Evolutionary conservation across 2,888 invertebrate species (phyloP), one percentile per base, ranked within the genome.

Genomic region (Apoda limacodes): DNA sequence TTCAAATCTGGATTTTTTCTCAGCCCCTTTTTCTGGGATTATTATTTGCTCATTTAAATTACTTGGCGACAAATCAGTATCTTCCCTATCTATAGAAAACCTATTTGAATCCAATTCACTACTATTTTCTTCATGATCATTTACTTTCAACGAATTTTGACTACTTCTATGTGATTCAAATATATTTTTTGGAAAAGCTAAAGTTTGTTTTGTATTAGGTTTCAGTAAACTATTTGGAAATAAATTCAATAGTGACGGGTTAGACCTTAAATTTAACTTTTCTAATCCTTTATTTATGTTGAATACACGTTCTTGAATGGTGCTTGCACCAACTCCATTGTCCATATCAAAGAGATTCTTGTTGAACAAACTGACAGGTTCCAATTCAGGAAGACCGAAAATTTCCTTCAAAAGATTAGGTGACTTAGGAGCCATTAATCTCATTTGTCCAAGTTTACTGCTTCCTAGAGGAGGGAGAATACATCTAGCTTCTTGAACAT

Each of bases 401-500:
- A 51, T 41, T 7, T 60, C 50, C 11, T 48, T 49, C 2, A 55
- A 32, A n/a, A 51, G 37, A 30, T 36, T 45, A 5, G 52, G 35
- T n/a, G 43, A 34, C 19, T 50, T n/a, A n/a, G n/a, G n/a, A n/a
- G n/a, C n/a, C n/a, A n/a, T n/a, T n/a, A n/a, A n/a, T n/a, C n/a
- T n/a, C n/a, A n/a, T n/a, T n/a, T n/a, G n/a, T n/a, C n/a, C n/a
- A n/a, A n/a, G n/a, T n/a, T n/a, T n/a, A n/a, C n/a, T n/a, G n/a
- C n/a, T n/a, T n/a, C n/a, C n/a, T n/a, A 62, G 39, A 22, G 43
- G 36, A 9, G 62, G 54, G 30, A 57, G 47, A 32, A 56, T 39
- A 35, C 56, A 67, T 31, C 60, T 53, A 2, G 61, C 45, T 40
- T 65, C 60, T 25, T 71, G 59, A 4, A 47, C 32, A 37, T 61